Base-by-base conservation (phyloP, 1,140 invertebrate genomes). In the Oedothorax gibbosus region DNA sequence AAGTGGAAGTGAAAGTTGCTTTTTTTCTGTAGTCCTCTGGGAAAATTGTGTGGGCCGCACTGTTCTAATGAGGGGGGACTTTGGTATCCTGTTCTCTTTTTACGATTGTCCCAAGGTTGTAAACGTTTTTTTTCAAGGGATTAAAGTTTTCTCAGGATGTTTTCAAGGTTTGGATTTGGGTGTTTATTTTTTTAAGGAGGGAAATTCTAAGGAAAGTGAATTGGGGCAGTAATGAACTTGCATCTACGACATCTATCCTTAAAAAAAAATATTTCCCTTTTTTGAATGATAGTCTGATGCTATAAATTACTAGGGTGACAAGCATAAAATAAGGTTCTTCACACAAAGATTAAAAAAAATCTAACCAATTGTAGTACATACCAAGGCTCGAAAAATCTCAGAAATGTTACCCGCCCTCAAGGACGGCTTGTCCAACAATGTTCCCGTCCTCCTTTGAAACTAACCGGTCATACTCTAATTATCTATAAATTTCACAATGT, bases 121-220 rank as follows among this genome's bases (percentile, higher is more conserved):
- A 71, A 71, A 71, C 64, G n/a, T n/a, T 71, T 50, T 35, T 35
- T 35, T 35, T 35, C 15, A 15, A 53, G 49, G 80, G 80, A 82
- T 82, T 82, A 82, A 65, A 82, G 54, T 82, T 82, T 82, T 82
- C 80, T 82, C 80, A 82, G 11, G 80, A 73, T 82, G 54, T 73
- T 65, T 57, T 71, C 57, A 77, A 77, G 75, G 72, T 20, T 75
- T 57, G 54, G 10, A 57, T 62, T 15, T 62, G 18, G 18, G 12
- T 15, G 57, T 62, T 35, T 35, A 57, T 75, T 75, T 75, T 57
- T 75, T 75, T 75, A 20, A 75, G 49, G 35, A 35, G 1, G 51
- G 14, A 15, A 21, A 11, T 75, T 57, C 57, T 62, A 18, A 56
- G 54, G 72, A 75, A 75, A 75, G 72, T 75, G n/a, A 75, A 21